Evolutionary conservation across 92 coral and sea anemone species (phyloP).

Genomic region (Desmophyllum pertusum): DNA sequence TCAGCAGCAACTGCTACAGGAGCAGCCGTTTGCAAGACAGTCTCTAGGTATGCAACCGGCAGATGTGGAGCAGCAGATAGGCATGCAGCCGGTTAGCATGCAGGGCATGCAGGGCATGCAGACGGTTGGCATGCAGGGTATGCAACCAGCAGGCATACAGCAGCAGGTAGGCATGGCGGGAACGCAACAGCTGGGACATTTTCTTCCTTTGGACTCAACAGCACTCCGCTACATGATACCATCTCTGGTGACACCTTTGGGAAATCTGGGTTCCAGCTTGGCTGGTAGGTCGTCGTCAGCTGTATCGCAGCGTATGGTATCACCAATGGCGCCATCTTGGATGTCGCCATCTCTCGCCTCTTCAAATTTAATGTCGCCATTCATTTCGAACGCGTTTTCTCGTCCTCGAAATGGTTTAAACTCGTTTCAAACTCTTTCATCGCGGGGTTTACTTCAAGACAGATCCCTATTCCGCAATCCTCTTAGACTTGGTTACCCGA

Average conservation of each 20-base stretch:
- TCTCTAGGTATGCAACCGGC: conserved; percentile 25
- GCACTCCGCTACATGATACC: conserved; percentile 31
- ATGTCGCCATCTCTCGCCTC: conserved; percentile 32
- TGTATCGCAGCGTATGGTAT: conserved; percentile 6
- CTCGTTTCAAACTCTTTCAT: not conserved
- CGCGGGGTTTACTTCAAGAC: conserved; percentile 25
- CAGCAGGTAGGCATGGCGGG: conserved; percentile 19
- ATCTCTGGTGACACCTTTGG: conserved; percentile 39
- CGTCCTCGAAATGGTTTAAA: conserved; percentile 24
- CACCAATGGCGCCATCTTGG: conserved; percentile 32
- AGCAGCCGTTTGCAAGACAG: conserved; percentile 18
- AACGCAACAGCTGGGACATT: conserved; percentile 27
- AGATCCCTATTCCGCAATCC: conserved; percentile 26
- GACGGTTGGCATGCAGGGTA: too few species aligned
- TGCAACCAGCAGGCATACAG: conserved; percentile 17
- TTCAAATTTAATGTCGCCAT: conserved; percentile 20
- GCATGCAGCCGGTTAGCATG: too few species aligned
- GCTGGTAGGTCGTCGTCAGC: conserved; percentile 3
- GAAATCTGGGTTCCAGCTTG: conserved; percentile 22
- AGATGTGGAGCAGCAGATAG: conserved; percentile 12
- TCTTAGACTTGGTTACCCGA: conserved; percentile 13
- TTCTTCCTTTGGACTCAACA: conserved; percentile 13
- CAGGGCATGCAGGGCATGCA: too few species aligned
- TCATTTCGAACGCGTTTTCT: conserved; percentile 19
- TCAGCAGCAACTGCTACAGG: conserved; percentile 39